Evolutionary conservation across 2,888 invertebrate species (phyloP).

Genomic region (Choreutis nemorana): DNA sequence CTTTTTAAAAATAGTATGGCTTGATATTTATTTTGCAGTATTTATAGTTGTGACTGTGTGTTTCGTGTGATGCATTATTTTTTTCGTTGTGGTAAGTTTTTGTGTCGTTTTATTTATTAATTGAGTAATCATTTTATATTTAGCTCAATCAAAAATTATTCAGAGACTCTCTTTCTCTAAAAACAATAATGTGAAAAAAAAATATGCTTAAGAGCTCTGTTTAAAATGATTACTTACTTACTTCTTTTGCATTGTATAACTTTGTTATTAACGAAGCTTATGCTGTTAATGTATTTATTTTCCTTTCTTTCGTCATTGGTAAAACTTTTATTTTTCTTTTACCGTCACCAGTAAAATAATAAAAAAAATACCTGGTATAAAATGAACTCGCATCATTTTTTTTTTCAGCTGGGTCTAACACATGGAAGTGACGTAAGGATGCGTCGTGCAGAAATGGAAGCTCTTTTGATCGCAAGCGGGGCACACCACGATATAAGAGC

Average conservation of each 20-base stretch:
- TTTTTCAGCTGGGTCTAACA: slow-evolving; percentile 70
- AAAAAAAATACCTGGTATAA: too few species aligned
- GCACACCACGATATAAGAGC: slow-evolving; percentile 67
- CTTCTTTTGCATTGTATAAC: too few species aligned
- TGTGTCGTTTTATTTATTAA: slow-evolving; percentile 15
- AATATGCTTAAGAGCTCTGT: too few species aligned
- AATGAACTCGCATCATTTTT: too few species aligned
- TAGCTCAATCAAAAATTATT: too few species aligned
- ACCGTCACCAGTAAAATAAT: too few species aligned
- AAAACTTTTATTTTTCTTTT: too few species aligned
- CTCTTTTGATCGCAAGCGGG: slow-evolving; percentile 60
- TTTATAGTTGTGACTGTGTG: slow-evolving; percentile 33
- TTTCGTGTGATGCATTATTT: slow-evolving; percentile 39
- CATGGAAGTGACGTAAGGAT: slow-evolving; percentile 85
- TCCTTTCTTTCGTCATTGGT: too few species aligned
- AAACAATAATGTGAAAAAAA: too few species aligned
- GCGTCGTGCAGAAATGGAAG: slow-evolving; percentile 79
- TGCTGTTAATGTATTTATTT: slow-evolving; percentile 1
- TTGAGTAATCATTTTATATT: slow-evolving; percentile 14
- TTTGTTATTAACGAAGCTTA: background rate
- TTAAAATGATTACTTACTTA: too few species aligned
- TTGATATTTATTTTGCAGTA: slow-evolving; percentile 48
- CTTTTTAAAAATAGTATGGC: slow-evolving; percentile 54
- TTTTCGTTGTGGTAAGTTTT: slow-evolving; percentile 38
- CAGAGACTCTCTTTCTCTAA: too few species aligned